Base-by-base conservation (phyloP, 1,140 invertebrate species). In the Parapsyche elsis region DNA sequence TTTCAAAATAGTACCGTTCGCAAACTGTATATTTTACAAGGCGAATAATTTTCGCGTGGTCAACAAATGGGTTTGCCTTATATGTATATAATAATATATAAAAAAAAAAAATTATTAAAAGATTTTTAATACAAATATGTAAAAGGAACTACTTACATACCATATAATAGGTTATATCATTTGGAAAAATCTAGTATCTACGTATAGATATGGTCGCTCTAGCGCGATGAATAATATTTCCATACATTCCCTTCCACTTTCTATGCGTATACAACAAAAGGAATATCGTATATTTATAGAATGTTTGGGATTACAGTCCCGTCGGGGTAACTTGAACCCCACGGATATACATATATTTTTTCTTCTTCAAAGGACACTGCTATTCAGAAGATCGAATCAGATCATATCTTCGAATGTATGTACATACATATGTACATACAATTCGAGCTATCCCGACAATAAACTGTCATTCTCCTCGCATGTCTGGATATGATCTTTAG, bases 271-370 rank as follows among this genome's bases (percentile, higher is more conserved):
- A 67, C 14, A 67, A 24, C 64, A 24, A 30, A 30, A 67, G 21
- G 14, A 26, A 67, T 67, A 67, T 30, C 24, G 21, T 67, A 23
- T 23, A 67, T 67, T 26, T 67, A 67, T 23, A 12, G 64, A 67
- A 67, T 67, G 24, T 26, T 67, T 26, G 64, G 64, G 23, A 67
- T 67, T 67, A 67, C 23, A 61, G 24, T 67, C 64, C 64, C 64
- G 24, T 23, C 4, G 64, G 64, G 64, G 64, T 12, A 12, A 1
- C 9, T 26, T 26, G 64, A 67, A 26, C 64, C 10, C 21, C 64
- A 19, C 64, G 23, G 23, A 26, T 19, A 67, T 5, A 23, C 21
- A 23, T 23, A 64, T 67, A 23, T 24, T 67, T 67, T n/a, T 19
- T 26, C 64, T 19, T 67, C 23, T 67, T 26, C 21, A 67, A 26